Evolutionary conservation across 2,888 invertebrate species (phyloP).

Genomic region (Cryptocephalus primarius): DNA sequence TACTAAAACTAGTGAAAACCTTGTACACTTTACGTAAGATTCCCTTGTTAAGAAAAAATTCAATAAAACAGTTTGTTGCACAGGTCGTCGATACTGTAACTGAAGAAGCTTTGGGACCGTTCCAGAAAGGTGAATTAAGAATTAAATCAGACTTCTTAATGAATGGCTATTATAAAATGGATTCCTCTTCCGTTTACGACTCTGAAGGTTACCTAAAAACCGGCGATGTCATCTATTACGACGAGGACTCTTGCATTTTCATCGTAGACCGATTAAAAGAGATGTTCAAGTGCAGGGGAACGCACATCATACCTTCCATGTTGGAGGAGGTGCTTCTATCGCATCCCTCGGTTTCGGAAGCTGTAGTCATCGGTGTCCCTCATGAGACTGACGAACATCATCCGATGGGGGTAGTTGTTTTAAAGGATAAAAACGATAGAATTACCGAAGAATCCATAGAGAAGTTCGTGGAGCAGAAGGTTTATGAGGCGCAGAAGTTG

Average conservation of each 20-base stretch:
- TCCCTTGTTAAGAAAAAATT: background rate
- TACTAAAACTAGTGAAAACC: too few species aligned
- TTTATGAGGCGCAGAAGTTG: conserved; percentile 8
- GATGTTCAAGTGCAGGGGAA: conserved; percentile 38
- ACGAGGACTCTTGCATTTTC: conserved; percentile 36
- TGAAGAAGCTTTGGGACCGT: conserved; percentile 36
- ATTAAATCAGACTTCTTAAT: conserved; percentile 31
- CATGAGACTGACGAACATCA: conserved; percentile 57
- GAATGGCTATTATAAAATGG: conserved; percentile 39
- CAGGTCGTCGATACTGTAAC: conserved; percentile 40
- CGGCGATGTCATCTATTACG: conserved; percentile 40
- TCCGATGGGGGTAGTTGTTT: conserved; percentile 34
- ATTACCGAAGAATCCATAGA: conserved; percentile 4
- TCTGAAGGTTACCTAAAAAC: conserved; percentile 39
- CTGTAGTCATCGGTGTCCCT: conserved; percentile 59
- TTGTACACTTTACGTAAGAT: too few species aligned
- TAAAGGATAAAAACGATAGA: conserved; percentile 22
- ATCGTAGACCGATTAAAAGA: conserved; percentile 39
- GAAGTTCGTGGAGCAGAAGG: conserved; percentile 31
- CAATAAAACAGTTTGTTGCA: background rate
- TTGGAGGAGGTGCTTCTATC: conserved; percentile 58
- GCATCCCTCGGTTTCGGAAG: conserved; percentile 62
- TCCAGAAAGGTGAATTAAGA: conserved; percentile 42
- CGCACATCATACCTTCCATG: conserved; percentile 63
- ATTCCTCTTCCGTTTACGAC: conserved; percentile 33